Percentiles rank a stretch among this genome's conserved stretches.
phyloP scores from a whole-genome alignment of 1,140 invertebrate species.

The Dryas iulia region DNA sequence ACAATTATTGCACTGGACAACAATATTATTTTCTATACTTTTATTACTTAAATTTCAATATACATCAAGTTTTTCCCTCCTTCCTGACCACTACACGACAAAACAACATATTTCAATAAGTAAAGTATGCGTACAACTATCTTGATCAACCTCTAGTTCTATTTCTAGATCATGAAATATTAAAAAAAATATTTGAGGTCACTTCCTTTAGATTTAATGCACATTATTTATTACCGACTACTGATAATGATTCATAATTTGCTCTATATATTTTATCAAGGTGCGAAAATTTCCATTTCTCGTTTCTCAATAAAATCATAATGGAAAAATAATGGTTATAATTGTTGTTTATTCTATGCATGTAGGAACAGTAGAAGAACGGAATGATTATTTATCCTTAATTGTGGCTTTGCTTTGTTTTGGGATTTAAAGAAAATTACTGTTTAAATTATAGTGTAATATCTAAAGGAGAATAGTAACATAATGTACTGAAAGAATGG shows the following conservation, averaged over 20 bases:
- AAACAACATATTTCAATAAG: not conserved
- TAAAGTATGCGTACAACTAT: not conserved
- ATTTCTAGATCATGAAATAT: constrained; percentile 4
- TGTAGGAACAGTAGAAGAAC: too few relatives aligned
- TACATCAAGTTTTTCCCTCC: not conserved
- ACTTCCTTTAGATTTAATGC: not conserved
- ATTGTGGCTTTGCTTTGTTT: too few relatives aligned
- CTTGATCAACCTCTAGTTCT: constrained; percentile 1
- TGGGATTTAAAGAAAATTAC: too few relatives aligned
- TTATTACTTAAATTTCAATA: not conserved
- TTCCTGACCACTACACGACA: not conserved
- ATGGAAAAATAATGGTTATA: not conserved
- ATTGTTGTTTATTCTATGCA: too few relatives aligned
- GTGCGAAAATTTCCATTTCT: not conserved
- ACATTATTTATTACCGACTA: not conserved
- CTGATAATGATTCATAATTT: not conserved
- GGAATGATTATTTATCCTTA: too few relatives aligned
- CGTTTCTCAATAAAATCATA: not conserved
- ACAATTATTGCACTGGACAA: too few relatives aligned
- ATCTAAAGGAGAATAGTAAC: too few relatives aligned
- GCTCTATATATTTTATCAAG: not conserved
- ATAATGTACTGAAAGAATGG: too few relatives aligned
- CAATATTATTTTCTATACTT: too few relatives aligned
- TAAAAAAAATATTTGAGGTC: not conserved
- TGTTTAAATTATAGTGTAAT: too few relatives aligned